Evolutionary conservation across 2,797 vertebrate genomes (phyloP).

Genomic region (Netta rufina): DNA sequence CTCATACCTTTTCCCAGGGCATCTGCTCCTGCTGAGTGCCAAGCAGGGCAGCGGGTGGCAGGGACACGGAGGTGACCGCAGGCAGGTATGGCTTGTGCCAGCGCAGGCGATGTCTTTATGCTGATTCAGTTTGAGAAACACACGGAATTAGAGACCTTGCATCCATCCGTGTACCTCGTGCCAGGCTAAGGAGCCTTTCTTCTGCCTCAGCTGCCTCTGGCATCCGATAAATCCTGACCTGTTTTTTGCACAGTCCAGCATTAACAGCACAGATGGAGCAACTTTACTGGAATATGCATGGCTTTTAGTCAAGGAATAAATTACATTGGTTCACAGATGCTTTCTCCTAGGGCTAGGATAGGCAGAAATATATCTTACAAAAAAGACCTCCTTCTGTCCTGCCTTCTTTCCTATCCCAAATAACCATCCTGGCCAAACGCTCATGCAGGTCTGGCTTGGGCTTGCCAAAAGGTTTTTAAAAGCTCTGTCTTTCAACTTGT

Average conservation of each 20-base stretch:
- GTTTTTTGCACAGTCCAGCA: neutral
- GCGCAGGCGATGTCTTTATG: neutral
- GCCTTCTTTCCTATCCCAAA: neutral
- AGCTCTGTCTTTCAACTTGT: neutral
- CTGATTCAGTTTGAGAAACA: neutral
- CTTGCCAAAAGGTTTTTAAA: neutral
- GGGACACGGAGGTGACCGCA: neutral
- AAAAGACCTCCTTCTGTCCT: neutral
- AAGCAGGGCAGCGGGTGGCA: too few species aligned
- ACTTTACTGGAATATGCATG: neutral
- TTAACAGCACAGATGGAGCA: conserved; percentile 52
- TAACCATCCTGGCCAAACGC: neutral
- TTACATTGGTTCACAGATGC: neutral
- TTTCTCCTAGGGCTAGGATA: neutral
- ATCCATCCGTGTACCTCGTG: neutral
- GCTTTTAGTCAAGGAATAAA: conserved; percentile 20
- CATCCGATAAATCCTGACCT: neutral
- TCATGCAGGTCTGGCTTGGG: neutral
- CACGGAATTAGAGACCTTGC: neutral
- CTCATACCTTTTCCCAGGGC: neutral
- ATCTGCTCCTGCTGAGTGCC: neutral
- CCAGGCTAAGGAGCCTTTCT: neutral
- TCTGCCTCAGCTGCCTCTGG: neutral
- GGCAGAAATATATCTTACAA: neutral
- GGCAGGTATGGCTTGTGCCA: neutral